These are phyloP conservation scores for Peromyscus attwateri DNA, from an alignment of 2,797 vertebrate species.

Conservation along the genomic window DNA sequence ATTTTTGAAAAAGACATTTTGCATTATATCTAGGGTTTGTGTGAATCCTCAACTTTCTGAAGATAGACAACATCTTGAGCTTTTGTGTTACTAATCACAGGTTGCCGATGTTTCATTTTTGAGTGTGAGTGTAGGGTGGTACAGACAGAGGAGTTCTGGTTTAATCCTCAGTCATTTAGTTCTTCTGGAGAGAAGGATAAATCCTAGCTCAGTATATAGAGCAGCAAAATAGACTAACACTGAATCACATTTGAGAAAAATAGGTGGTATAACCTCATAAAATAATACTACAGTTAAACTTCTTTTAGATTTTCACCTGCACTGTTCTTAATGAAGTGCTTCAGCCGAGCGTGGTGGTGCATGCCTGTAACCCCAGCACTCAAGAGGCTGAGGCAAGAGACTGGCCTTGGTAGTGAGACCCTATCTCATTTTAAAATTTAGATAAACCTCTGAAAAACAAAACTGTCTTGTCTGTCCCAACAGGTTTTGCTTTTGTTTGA, in stretches of 20 bases:
- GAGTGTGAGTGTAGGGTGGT: conserved; percentile 34
- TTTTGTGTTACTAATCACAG: conserved; percentile 51
- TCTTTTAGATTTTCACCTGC: not conserved
- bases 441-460: not conserved
- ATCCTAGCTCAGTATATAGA: conserved; percentile 60
- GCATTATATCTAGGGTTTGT: conserved; percentile 61
- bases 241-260: conserved; percentile 26
- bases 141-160: conserved; percentile 38
- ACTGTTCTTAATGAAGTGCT: not conserved
- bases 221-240: not conserved
- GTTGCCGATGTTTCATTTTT: conserved; percentile 65
- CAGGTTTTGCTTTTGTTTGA: conserved; percentile 36
- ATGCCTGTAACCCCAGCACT: not conserved
- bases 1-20: conserved; percentile 35
- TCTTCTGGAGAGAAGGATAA: conserved; percentile 45
- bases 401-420: not conserved
- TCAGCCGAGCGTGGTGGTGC: not conserved
- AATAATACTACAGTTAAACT: not conserved
- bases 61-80: conserved; percentile 73
- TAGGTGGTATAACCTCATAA: not conserved
- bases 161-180: conserved; percentile 55
- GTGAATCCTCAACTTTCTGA: conserved; percentile 72
- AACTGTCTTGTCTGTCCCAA: not conserved
- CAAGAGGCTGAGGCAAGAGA: not conserved
- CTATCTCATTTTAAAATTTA: not conserved